Base-by-base conservation (phyloP, 2,797 vertebrate genomes). In the Mormyrops boulengeri region DNA sequence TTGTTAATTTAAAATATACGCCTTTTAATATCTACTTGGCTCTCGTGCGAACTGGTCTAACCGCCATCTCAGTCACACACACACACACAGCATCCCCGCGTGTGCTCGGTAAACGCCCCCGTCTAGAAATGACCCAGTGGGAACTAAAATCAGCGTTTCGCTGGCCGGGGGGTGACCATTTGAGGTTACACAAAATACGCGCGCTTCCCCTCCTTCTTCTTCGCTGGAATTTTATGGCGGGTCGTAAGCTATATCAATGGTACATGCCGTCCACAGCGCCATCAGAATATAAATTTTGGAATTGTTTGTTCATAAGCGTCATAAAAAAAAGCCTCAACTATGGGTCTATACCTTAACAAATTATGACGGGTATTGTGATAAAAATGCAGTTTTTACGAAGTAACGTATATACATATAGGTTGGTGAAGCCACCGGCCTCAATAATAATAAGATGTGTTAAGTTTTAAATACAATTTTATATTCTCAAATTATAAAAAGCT, bases 51-150 rank as follows among this genome's bases (percentile, higher is more conserved):
- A 90, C 89, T 89, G 89, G 91, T 93, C 91, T 94, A 94, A 95
- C 95, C 96, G 96, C 96, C 96, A 96, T 96, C 96, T 96, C 93
- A 91, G 91, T 89, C 91, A 92, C 88, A 91, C 93, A 95, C 94
- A 89, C 90, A 92, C 86, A 91, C 93, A 95, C 94, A 92, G 93
- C 87, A 92, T 89, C 89, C 95, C 94, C 93, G 93, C 91, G 94
- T 92, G 94, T 93, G 92, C 93, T 92, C 17, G 1, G 66, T 89
- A 94, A 90, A 90, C 26, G 53, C 47, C 9, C 89, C 94, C 96
- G 94, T 85, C 89, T 69, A 89, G 94, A 94, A 96, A 92, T 94
- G 91, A 77, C 0, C 7, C 34, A 50, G 0, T 41, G 3, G 62
- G 80, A 93, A 94, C 88, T 90, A 89, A 88, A 90, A 26, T 69